Conservation (phyloP, 2,113 vertebrate genomes). For the Petrocephalus zakoni region DNA sequence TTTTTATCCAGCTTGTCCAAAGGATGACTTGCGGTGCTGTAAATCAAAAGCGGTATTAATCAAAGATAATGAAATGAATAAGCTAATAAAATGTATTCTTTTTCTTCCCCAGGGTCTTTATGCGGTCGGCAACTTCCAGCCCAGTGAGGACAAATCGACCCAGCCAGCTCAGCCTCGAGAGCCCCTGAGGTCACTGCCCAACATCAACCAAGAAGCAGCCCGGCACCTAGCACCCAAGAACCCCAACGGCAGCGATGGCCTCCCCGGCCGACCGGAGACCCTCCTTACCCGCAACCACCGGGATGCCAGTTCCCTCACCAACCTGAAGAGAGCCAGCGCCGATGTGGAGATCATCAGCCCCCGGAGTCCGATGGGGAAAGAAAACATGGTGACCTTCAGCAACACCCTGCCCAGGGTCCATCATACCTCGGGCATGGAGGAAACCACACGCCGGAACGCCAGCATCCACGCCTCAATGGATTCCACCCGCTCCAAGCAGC, state of each 20-base stretch:
- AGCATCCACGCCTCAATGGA: slow-evolving; percentile 92
- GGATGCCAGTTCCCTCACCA: slow-evolving; percentile 71
- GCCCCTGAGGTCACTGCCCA: slow-evolving; percentile 71
- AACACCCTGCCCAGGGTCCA: slow-evolving; percentile 84
- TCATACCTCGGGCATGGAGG: slow-evolving; percentile 76
- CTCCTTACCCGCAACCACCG: slow-evolving; percentile 72
- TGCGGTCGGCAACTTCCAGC: slow-evolving; percentile 87
- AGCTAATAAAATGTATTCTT: slow-evolving; percentile 30
- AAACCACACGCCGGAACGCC: slow-evolving; percentile 79
- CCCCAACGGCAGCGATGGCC: slow-evolving; percentile 59
- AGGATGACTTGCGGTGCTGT: neutral
- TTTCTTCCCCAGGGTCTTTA: slow-evolving; percentile 72
- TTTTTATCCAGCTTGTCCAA: neutral
- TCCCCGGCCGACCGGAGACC: slow-evolving; percentile 39
- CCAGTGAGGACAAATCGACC: slow-evolving; percentile 73
- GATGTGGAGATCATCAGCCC: slow-evolving; percentile 90
- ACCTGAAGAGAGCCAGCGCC: slow-evolving; percentile 84
- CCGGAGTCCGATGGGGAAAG: slow-evolving; percentile 84
- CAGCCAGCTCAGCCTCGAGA: slow-evolving; percentile 63
- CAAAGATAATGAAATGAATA: neutral
- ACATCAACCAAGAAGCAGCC: slow-evolving; percentile 74
- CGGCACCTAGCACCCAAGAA: slow-evolving; percentile 66
- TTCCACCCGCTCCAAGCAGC: slow-evolving; percentile 87
- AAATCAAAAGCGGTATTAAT: neutral
- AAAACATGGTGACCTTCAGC: slow-evolving; percentile 96